Evolutionary conservation across 2,797 vertebrate genomes (phyloP).

Genomic region (Myotis findleyi): DNA sequence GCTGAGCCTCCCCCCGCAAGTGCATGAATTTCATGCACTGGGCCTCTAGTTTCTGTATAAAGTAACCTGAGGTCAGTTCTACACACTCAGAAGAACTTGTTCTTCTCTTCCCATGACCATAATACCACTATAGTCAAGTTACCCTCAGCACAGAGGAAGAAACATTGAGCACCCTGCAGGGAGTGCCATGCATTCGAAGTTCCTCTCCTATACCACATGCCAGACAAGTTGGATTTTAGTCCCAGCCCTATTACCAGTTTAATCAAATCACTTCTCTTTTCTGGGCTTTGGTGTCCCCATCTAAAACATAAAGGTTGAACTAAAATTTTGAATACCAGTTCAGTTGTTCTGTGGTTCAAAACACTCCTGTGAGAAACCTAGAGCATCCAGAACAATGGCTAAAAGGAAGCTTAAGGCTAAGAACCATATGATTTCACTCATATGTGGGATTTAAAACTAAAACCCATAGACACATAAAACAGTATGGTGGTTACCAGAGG

Average conservation of each 20-base stretch:
- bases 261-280: constrained; percentile 49
- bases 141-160: not conserved
- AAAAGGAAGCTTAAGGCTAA: not conserved
- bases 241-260: not conserved
- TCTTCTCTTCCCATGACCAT: constrained; percentile 46
- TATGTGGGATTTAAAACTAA: not conserved
- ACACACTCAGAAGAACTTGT: not conserved
- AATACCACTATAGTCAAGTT: constrained; percentile 36
- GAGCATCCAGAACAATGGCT: not conserved
- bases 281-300: not conserved
- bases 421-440: not conserved
- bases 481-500: not conserved
- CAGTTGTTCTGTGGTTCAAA: constrained; percentile 18
- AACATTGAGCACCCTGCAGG: not conserved
- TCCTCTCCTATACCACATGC: not conserved
- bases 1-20: too few relatives aligned
- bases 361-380: constrained; percentile 44
- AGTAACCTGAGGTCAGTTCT: constrained; percentile 6
- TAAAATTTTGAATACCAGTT: constrained; percentile 20
- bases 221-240: constrained; percentile 20
- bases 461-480: not conserved
- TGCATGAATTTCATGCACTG: too few relatives aligned
- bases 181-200: constrained; percentile 18
- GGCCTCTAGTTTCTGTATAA: not conserved
- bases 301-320: constrained; percentile 24